Base-by-base conservation (phyloP, 30 jellyfish, hydroid and myxozoan genomes). In the Pelagia noctiluca region DNA sequence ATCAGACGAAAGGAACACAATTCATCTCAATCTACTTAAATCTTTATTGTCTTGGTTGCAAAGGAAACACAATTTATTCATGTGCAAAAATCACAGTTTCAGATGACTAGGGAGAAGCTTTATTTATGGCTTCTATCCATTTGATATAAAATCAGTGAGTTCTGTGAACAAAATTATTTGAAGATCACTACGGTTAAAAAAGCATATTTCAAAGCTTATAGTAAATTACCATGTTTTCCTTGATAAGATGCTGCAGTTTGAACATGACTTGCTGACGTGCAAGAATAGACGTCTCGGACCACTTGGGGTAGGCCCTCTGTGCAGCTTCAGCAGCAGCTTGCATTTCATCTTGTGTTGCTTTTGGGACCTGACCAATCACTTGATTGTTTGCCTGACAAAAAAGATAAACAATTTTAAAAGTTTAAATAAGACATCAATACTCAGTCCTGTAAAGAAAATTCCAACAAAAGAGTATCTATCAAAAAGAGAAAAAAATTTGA, bases 231-330 rank as follows among this genome's bases (percentile, higher is more conserved):
- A 86, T 93, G 82, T 93, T 93, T 19, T 93, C 97, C 63, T 87
- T 93, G 54, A 93, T 93, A 5, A 87, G 85, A 31, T 88, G 97
- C 79, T 93, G 98, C 11, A 86, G 74, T 37, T 78, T 80, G 77
- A 93, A 93, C 98, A 93, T 93, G 63, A 93, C 80, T 48, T 82
- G 96, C 87, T 93, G 98, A 34, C 98, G 91, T 3, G 97, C 85
- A 52, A 93, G 80, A 50, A 93, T 71, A 35, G 98, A 93, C 4
- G 97, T 75, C 26, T 93, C 78, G 4, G 91, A 38, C 98, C 98
- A 93, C 2, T 91, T 25, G 19, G 85, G 88, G 54, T 87, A 93
- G 16, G 98, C 97, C 8, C 63, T 48, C 42, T 85, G 76, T 1
- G 98, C 97, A 62, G 97, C 92, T 74, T 84, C 89, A 16, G 96